Conservation (phyloP, 2,888 invertebrate species). For the Chirona hameri region DNA sequence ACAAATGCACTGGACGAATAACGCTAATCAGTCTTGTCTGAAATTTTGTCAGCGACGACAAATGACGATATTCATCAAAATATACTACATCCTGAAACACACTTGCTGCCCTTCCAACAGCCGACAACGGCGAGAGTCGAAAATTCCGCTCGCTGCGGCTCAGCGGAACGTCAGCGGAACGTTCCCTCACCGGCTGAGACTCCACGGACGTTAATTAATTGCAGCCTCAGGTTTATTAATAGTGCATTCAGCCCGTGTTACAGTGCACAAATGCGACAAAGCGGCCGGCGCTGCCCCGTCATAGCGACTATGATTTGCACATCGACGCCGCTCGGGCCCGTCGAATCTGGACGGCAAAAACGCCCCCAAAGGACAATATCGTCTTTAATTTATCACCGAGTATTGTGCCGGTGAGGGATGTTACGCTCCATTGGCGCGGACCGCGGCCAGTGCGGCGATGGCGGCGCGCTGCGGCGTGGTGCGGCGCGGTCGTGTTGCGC, state of each 20-base stretch:
- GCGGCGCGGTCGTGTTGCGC: too few species aligned
- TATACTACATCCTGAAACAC: too few species aligned
- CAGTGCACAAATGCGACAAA: not conserved
- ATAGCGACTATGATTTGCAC: not conserved
- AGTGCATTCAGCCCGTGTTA: not conserved
- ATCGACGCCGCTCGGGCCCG: not conserved
- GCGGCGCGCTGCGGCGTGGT: too few species aligned
- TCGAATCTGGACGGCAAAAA: not conserved
- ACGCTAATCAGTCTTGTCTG: too few species aligned
- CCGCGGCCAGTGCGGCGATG: too few species aligned
- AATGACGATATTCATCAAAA: too few species aligned
- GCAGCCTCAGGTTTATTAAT: constrained; percentile 22
- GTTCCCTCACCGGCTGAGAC: not conserved
- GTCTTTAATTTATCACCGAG: not conserved
- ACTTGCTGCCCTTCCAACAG: too few species aligned
- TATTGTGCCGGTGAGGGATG: not conserved
- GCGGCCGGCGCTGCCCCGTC: not conserved
- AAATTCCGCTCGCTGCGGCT: too few species aligned
- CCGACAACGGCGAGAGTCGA: too few species aligned
- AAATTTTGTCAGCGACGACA: too few species aligned
- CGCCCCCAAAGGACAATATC: not conserved
- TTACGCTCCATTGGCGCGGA: not conserved
- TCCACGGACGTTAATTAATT: not conserved
- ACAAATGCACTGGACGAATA: too few species aligned
- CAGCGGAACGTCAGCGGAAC: too few species aligned